Base-by-base conservation (phyloP, 2,113 vertebrate genomes). In the Seriola quinqueradiata region DNA sequence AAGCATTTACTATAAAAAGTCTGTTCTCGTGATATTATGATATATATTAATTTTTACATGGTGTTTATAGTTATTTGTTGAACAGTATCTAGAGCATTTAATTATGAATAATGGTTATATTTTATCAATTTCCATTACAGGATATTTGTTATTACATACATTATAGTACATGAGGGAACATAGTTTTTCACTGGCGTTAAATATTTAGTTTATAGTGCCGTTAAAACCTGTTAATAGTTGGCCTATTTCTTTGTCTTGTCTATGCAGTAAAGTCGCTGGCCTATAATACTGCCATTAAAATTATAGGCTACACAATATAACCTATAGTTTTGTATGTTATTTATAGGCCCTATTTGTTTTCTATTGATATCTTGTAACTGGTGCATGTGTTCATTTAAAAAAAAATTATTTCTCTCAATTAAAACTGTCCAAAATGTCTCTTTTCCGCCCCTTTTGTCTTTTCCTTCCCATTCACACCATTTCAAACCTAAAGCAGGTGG, bases 401-500 rank as follows among this genome's bases (percentile, higher is more conserved):
- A 28, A 2, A 28, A 2, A 14, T 13, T 17, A 28, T 44, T 44
- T 12, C 12, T 28, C 11, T 38, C 8, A 84, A 80, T 77, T 79
- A 69, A 87, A 86, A 84, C 55, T 40, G 2, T 36, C 38, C 79
- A 25, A 75, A 57, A 6, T 34, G 4, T 44, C 17, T 38, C 10
- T 9, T 8, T 10, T 23, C 8, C 17, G 3, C 9, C 0, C 23
- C 6, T 1, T 36, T 25, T 68, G 21, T 48, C 68, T 28, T 23
- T 63, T 50, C 17, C 52, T 11, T 32, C 13, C 55, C 60, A 16
- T 34, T 36, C 21, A 32, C 58, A 68, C 63, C 57, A 63, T 54
- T 92, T 85, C 68, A 60, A 89, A 87, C 79, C 72, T 97, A 96
- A 96, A 99, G 98, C 98, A 99, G 97, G 98, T 99, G 82, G 98